Percentiles rank a stretch among this genome's conserved stretches.
These are phyloP conservation scores for Poeciliopsis retropinna DNA, from an alignment of 2,113 vertebrate genomes.

Conservation along the genomic window DNA sequence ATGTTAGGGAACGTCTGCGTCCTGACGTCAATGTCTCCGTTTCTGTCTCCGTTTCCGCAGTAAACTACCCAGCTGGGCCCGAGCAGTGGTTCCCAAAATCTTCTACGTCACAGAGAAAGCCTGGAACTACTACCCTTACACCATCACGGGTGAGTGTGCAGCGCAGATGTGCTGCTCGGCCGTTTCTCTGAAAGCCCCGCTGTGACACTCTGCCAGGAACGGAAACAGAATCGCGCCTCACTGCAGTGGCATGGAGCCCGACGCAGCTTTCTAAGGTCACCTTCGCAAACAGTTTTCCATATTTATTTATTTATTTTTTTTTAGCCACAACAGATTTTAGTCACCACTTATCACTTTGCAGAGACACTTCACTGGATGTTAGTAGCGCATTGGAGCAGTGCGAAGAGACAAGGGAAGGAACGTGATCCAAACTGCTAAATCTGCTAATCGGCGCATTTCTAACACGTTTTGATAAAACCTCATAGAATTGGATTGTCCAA, in stretches of 20 bases:
- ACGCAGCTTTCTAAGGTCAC: constrained; percentile 10
- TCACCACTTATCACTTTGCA: background rate
- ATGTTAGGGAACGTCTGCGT: background rate
- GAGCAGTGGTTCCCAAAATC: constrained; percentile 97
- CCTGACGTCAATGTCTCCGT: constrained; percentile 18
- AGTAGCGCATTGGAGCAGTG: constrained; percentile 5
- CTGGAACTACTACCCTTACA: constrained; percentile 99
- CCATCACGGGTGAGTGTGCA: constrained; percentile 90
- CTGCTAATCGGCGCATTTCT: constrained; percentile 8
- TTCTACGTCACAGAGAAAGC: constrained; percentile 99
- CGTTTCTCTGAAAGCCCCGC: background rate
- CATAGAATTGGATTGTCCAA: constrained; percentile 2
- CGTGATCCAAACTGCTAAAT: constrained; percentile 5
- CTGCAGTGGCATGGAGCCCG: background rate
- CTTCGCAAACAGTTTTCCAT: constrained; percentile 4
- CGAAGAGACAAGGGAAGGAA: constrained; percentile 23
- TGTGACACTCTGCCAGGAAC: background rate
- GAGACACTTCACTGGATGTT: constrained; percentile 14
- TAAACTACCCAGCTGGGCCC: constrained; percentile 97
- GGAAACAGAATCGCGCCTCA: background rate
- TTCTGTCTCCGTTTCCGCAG: constrained; percentile 73
- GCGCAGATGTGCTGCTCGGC: background rate
- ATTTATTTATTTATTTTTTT: background rate
- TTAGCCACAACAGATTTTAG: background rate
- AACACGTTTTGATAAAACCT: background rate